Evolutionary conservation across 1,140 invertebrate genomes (phyloP).

Genomic region (Lasioglossum baleicum): DNA sequence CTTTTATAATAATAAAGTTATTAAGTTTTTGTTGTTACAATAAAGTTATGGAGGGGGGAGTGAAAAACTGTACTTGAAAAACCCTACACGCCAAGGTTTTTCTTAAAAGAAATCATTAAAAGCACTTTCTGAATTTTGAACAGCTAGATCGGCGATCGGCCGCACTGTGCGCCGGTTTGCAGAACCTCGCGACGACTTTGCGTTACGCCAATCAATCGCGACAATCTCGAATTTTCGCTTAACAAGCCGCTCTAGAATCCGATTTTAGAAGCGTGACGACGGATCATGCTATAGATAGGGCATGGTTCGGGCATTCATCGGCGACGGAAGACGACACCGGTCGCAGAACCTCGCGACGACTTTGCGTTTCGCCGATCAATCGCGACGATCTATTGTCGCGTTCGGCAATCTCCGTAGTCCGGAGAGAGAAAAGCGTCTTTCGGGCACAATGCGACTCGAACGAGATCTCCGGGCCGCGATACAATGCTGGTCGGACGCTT

Average conservation of each 20-base stretch:
- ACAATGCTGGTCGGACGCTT: slow-evolving; percentile 47
- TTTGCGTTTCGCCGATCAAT: not conserved
- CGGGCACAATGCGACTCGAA: slow-evolving; percentile 48
- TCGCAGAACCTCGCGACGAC: not conserved
- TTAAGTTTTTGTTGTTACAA: too few relatives aligned
- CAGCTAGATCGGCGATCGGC: too few relatives aligned
- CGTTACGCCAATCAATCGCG: not conserved
- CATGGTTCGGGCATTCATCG: not conserved
- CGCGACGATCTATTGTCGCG: slow-evolving; percentile 10
- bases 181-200: not conserved
- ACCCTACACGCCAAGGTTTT: too few relatives aligned
- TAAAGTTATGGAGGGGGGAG: too few relatives aligned
- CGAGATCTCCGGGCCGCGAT: slow-evolving; percentile 37
- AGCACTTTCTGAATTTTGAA: too few relatives aligned
- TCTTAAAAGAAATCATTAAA: too few relatives aligned
- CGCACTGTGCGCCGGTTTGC: not conserved
- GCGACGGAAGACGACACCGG: not conserved
- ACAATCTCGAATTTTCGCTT: not conserved
- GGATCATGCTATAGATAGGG: too few relatives aligned
- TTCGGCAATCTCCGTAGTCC: slow-evolving; percentile 31
- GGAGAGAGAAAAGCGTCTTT: slow-evolving; percentile 26
- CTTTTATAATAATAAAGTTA: too few relatives aligned
- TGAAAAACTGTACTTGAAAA: too few relatives aligned
- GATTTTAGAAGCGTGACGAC: too few relatives aligned
- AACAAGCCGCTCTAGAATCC: too few relatives aligned